Conservation (phyloP, 2,113 vertebrate species). For the Lates calcarifer region DNA sequence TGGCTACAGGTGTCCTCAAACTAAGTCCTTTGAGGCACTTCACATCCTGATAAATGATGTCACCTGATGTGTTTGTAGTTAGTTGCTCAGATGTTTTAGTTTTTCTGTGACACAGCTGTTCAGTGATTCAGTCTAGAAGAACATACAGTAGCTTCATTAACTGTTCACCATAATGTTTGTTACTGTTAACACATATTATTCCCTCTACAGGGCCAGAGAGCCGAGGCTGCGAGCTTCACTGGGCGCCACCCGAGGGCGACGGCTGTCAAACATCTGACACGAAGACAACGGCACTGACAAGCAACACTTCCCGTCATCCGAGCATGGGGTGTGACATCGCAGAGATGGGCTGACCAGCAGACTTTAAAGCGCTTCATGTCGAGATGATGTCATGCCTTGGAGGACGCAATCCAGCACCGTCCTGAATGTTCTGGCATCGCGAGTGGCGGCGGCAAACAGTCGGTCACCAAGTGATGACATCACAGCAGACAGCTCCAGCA, state of each 20-base stretch:
- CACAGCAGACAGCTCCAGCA: slow-evolving; percentile 8
- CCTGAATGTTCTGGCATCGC: not conserved
- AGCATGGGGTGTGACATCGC: slow-evolving; percentile 40
- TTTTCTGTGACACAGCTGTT: too few relatives aligned
- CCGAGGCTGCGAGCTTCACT: slow-evolving; percentile 90
- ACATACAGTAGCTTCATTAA: not conserved
- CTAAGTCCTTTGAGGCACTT: too few relatives aligned
- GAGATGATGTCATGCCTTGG: slow-evolving; percentile 60
- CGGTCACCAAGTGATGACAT: slow-evolving; percentile 62
- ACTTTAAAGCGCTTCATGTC: not conserved
- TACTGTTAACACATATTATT: not conserved
- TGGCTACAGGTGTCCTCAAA: too few relatives aligned
- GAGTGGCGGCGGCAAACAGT: not conserved
- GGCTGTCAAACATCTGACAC: slow-evolving; percentile 88
- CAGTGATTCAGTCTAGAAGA: not conserved
- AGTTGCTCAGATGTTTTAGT: too few relatives aligned
- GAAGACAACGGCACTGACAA: not conserved
- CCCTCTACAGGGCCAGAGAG: slow-evolving; percentile 88
- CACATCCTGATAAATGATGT: too few relatives aligned
- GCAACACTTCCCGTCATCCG: slow-evolving; percentile 7
- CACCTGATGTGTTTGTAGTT: too few relatives aligned
- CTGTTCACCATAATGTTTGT: not conserved
- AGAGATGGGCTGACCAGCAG: slow-evolving; percentile 11
- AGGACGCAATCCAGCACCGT: slow-evolving; percentile 4
- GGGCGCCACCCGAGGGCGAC: slow-evolving; percentile 88